Evolutionary conservation across 2,113 vertebrate genomes (phyloP).

Genomic region (Zingel zingel): DNA sequence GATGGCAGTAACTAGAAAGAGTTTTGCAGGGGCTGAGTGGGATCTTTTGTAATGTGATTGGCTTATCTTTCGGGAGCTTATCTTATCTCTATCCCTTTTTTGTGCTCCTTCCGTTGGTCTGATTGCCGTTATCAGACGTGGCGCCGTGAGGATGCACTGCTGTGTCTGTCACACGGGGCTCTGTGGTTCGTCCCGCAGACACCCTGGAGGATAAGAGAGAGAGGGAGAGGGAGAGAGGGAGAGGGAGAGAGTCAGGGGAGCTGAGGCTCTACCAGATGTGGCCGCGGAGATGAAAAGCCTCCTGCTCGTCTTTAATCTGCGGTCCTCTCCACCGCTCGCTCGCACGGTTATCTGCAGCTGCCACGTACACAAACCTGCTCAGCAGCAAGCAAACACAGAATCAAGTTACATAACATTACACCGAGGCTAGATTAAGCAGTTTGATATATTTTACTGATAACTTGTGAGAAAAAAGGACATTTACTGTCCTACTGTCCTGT

Average conservation of each 20-base stretch:
- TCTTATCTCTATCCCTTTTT: not conserved
- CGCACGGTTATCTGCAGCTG: conserved; percentile 17
- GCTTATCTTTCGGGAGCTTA: no score
- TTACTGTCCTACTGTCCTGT: no score
- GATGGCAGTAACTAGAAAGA: no score
- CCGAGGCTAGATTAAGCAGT: no score
- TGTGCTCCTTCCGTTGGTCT: not conserved
- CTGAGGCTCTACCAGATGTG: not conserved
- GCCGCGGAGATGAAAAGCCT: conserved; percentile 34
- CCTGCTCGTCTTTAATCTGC: conserved; percentile 39
- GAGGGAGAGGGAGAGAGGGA: not conserved
- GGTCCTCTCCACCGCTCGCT: not conserved
- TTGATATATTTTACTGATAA: no score
- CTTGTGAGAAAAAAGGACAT: no score
- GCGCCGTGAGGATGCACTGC: conserved; percentile 6
- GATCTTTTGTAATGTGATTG: no score
- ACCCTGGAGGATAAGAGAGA: conserved; percentile 38
- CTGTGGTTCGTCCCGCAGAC: conserved; percentile 3
- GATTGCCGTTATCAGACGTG: conserved; percentile 23
- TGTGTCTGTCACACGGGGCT: not conserved
- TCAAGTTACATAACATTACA: not conserved
- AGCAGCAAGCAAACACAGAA: not conserved
- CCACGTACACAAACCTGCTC: not conserved
- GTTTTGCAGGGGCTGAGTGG: no score
- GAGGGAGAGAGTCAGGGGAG: no score